Base-by-base conservation (phyloP, 2,888 invertebrate genomes). In the Sphaeridia pumilis region DNA sequence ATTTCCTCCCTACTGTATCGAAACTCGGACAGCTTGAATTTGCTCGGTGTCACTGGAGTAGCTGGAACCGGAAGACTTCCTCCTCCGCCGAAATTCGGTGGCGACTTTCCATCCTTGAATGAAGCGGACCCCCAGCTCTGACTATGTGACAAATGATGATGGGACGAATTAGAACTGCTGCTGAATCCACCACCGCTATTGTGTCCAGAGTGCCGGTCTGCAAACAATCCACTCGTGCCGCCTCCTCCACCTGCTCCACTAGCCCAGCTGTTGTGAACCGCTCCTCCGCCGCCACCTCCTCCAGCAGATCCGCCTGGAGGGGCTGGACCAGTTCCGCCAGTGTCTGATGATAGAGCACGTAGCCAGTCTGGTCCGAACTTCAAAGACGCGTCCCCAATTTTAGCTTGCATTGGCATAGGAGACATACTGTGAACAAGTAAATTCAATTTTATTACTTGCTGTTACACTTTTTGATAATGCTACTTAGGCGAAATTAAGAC, bases 1-100 rank as follows among this genome's bases (percentile, higher is more conserved):
- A 97, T 89, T 73, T 97, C 95, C 73, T 97, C 95, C 66, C 93
- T 79, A 36, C 93, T 93, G 71, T 95, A 97, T 63, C 85, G 79
- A 76, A 82, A 80, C 67, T 87, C 84, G 52, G 84, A 82, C 65
- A 82, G 75, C 67, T 81, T 80, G 69, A 80, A 81, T 46, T 52
- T 47, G 38, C n/a, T 42, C 22, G 14, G 34, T 7, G 52, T 38
- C 17, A 43, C 46, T n/a, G 47, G 34, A 20, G 25, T 31, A 7
- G 42, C 52, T 46, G 47, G 27, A 46, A 21, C 20, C 17, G 38
- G 12, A 14, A 20, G 38, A 14, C 17, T 14, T 7, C 20, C 20
- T 38, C 38, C 38, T n/a, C n/a, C n/a, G n/a, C n/a, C n/a, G n/a
- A n/a, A n/a, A n/a, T n/a, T n/a, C n/a, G n/a, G n/a, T n/a, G n/a